Conservation (phyloP, 2,113 vertebrate species). For the Thunnus thynnus region DNA sequence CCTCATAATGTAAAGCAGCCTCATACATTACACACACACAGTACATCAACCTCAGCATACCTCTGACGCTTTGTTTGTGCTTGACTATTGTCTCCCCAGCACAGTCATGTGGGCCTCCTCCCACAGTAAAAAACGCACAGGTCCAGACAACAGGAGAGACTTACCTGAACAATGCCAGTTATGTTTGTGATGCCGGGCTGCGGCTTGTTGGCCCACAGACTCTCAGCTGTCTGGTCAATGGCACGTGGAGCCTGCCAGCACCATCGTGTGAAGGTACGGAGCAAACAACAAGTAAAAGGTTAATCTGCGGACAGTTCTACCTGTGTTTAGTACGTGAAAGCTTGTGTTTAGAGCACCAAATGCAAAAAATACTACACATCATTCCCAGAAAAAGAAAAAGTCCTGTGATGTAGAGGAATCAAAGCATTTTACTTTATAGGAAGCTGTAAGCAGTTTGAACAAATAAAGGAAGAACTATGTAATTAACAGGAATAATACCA, state of each 20-base stretch:
- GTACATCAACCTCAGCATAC: too few relatives aligned
- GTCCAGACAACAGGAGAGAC: constrained; percentile 80
- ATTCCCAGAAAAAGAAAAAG: neutral
- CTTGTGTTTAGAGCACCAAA: neutral
- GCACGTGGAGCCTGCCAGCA: constrained; percentile 90
- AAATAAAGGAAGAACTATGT: neutral
- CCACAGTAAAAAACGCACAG: constrained; percentile 88
- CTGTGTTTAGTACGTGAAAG: neutral
- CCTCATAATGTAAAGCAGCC: neutral
- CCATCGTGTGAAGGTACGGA: constrained; percentile 88
- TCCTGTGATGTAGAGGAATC: neutral
- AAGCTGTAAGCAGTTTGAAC: neutral
- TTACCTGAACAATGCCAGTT: constrained; percentile 88
- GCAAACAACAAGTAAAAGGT: too few relatives aligned
- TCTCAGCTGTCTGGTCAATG: constrained; percentile 88
- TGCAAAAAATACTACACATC: neutral
- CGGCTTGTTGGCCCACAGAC: constrained; percentile 86
- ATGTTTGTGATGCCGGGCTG: constrained; percentile 89
- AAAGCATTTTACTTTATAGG: too few relatives aligned
- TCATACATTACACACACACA: neutral
- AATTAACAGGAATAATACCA: neutral
- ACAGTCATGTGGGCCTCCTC: constrained; percentile 89
- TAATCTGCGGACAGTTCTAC: too few relatives aligned
- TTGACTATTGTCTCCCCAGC: constrained; percentile 52
- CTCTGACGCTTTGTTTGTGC: neutral